A percentile compares a stretch with the other conserved stretches of the same genome.
phyloP scores from a whole-genome alignment of 2,113 vertebrate genomes.

The Acanthochromis polyacanthus region DNA sequence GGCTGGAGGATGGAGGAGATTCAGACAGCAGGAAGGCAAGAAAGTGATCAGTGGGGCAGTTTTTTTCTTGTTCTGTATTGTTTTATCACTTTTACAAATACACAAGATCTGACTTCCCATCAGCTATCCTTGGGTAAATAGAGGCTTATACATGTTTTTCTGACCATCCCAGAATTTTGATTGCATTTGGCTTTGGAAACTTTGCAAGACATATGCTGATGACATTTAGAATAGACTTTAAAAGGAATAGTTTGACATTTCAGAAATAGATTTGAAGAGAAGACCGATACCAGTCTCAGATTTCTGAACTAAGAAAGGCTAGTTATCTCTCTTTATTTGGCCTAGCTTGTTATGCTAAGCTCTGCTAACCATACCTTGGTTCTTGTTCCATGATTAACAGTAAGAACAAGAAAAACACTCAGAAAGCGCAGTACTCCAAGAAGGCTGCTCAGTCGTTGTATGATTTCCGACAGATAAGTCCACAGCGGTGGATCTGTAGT shows the following conservation, averaged over 20 bases:
- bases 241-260: not conserved
- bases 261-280: too few species aligned
- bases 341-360: too few species aligned
- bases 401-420: too few species aligned
- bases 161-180: not conserved
- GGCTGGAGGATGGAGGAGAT: slow-evolving; percentile 63
- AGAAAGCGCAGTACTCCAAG: too few species aligned
- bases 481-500: too few species aligned
- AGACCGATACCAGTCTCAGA: too few species aligned
- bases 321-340: too few species aligned
- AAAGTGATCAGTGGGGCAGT: slow-evolving; percentile 24
- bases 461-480: too few species aligned
- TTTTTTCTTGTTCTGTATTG: slow-evolving; percentile 35
- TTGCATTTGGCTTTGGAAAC: not conserved
- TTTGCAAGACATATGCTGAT: not conserved
- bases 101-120: slow-evolving; percentile 19
- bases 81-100: slow-evolving; percentile 48
- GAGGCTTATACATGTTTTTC: not conserved
- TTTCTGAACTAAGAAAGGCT: too few species aligned
- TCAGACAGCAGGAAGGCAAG: slow-evolving; percentile 24
- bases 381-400: too few species aligned
- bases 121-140: not conserved
- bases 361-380: too few species aligned
- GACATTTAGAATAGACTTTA: not conserved
- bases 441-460: too few species aligned